Percentiles rank a stretch among this genome's conserved stretches.
phyloP scores from a whole-genome alignment of 1,140 invertebrate species.

The Acromyrmex charruanus region DNA sequence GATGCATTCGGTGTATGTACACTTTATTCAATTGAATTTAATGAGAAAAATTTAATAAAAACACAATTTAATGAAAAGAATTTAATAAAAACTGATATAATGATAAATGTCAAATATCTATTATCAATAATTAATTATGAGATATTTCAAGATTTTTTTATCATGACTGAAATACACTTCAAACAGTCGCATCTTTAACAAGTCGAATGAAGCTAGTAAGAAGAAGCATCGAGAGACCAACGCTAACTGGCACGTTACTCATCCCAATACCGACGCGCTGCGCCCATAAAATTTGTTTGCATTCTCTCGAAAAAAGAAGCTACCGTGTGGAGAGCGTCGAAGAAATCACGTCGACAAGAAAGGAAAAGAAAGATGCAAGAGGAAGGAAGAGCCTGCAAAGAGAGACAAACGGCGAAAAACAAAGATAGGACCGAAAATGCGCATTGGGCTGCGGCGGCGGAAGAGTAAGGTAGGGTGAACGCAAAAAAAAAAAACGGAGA shows the following conservation, averaged over 20 bases:
- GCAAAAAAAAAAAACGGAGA: background rate
- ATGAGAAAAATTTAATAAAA: no score
- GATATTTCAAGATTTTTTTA: background rate
- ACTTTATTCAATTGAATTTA: no score
- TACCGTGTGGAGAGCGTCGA: constrained; percentile 69
- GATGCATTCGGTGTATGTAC: no score
- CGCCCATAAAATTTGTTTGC: constrained; percentile 75
- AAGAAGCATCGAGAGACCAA: constrained; percentile 71
- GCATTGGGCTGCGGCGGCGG: constrained; percentile 54
- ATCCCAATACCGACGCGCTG: constrained; percentile 53
- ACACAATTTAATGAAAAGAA: background rate
- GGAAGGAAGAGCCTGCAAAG: constrained; percentile 31
- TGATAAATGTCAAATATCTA: background rate
- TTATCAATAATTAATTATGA: background rate
- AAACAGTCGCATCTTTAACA: background rate
- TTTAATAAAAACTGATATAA: background rate
- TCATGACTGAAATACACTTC: background rate
- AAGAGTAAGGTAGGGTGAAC: constrained; percentile 30
- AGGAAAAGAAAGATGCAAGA: constrained; percentile 44
- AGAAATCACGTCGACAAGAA: constrained; percentile 67
- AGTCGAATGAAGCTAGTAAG: constrained; percentile 26
- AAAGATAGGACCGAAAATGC: constrained; percentile 74
- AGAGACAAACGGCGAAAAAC: constrained; percentile 74
- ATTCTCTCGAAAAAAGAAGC: constrained; percentile 72
- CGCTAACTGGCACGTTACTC: constrained; percentile 60